Evolutionary conservation across 2,113 vertebrate genomes (phyloP), one percentile per base, ranked within the genome.

Genomic region (Aspidoscelis tigris): DNA sequence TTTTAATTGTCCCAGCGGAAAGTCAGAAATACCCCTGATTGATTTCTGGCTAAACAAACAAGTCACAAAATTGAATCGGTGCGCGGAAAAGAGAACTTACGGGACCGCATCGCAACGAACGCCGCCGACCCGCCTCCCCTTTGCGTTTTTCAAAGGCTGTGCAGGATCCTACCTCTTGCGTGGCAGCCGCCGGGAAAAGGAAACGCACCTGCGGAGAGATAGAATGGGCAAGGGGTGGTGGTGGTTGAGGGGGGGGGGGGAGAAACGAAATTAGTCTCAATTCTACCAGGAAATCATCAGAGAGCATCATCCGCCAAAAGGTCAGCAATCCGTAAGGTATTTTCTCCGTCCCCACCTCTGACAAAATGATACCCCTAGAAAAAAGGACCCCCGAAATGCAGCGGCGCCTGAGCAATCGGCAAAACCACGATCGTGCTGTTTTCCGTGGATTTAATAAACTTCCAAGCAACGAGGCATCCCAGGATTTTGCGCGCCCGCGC

Each of bases 1-100:
- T 72, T 89, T 77, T 70, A 70, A 24, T 68, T 26, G 86, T 76
- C 84, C 89, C 81, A n/a, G n/a, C 39, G 83, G 86, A 83, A 81
- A 90, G 70, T 61, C 77, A 68, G 79, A 73, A 58, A 26, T 76
- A 82, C 21, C 78, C 86, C 86, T 90, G 91, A 92, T 76, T 85
- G 70, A 86, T 81, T 7, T 0, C 78, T 1, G 64, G 87, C 44
- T 82, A 71, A 80, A 72, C 77, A 47, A 87, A 33, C 55, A 78
- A 87, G 75, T 61, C 83, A 43, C 44, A 18, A 33, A 69, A 77
- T 50, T 76, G 0, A 83, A 86, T 70, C 4, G 33, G 41, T 71
- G 65, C 21, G 69, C 74, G 80, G 4, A 10, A 11, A 70, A 68
- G 2, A 0, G 21, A 85, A 50, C 69, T 22, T 88, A 20, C 5